Conservation (phyloP, 2,888 invertebrate genomes). For the Xylota sylvarum region DNA sequence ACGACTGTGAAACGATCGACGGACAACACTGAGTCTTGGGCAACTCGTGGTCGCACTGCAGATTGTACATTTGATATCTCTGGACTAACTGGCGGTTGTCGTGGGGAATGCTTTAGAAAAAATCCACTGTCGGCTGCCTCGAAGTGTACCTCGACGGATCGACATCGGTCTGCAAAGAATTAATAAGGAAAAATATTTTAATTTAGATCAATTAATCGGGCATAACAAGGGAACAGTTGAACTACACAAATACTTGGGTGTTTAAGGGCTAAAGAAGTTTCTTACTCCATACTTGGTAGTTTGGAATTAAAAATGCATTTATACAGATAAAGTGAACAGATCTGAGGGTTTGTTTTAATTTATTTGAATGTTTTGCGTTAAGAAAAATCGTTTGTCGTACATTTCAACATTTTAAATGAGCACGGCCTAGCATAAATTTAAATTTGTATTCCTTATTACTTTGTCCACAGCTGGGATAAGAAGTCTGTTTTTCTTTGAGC, state of each 20-base stretch:
- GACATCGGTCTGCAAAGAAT: slow-evolving; percentile 87
- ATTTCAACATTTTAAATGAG: neutral
- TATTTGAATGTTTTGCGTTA: neutral
- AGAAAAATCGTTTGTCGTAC: neutral
- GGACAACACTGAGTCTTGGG: slow-evolving; percentile 90
- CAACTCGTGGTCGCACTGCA: slow-evolving; percentile 78
- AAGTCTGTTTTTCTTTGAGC: too few species aligned
- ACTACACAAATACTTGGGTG: neutral
- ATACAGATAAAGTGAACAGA: neutral
- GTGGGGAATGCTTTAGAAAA: slow-evolving; percentile 93
- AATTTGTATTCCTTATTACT: too few species aligned
- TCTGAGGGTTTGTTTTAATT: neutral
- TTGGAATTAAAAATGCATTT: slow-evolving; percentile 6
- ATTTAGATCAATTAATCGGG: slow-evolving; percentile 58
- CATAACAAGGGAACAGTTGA: slow-evolving; percentile 4
- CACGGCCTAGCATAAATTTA: too few species aligned
- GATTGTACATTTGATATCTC: slow-evolving; percentile 82
- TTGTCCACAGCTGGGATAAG: too few species aligned
- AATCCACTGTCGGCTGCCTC: slow-evolving; percentile 96
- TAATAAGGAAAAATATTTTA: slow-evolving; percentile 31
- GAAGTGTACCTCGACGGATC: slow-evolving; percentile 94
- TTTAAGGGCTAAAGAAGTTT: neutral
- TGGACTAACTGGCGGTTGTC: slow-evolving; percentile 87
- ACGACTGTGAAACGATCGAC: slow-evolving; percentile 96
- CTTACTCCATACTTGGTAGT: neutral